Evolutionary conservation across 2,888 invertebrate species (phyloP), one percentile per base, ranked within the genome.

Genomic region (Hyposoter dolosus): DNA sequence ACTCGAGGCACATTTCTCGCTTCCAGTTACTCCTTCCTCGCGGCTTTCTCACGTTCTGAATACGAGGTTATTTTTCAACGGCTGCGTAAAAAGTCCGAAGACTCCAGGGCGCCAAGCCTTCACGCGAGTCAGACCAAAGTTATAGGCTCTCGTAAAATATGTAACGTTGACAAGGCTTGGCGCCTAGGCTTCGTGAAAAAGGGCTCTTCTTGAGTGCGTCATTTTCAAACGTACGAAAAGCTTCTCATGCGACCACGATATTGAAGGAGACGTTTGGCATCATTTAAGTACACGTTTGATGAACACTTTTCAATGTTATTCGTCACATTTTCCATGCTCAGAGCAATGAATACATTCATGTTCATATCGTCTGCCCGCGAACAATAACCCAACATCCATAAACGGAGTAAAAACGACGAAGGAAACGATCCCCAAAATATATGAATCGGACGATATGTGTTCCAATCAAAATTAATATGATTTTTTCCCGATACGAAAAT

Each of bases 101-200:
- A 66, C 65, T 60, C 15, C 15, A 60, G 28, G 60, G 60, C 60
- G 60, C 60, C 60, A 56, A 56, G 56, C 56, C 23, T 12, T 15
- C 28, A 40, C 40, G 5, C 12, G 35, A 19, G n/a, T 32, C 47
- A n/a, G 35, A 72, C 5, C 72, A 35, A 72, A 53, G n/a, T 50
- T 72, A 72, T 50, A 72, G 50, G 35, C n/a, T 53, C 50, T 35
- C 72, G 72, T 72, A 53, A 72, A 72, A 17, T 53, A 53, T 6
- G 60, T 60, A 60, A 47, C 71, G 71, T 71, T 15, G 60, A n/a
- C 23, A 50, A 71, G 71, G 17, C 32, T 50, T 28, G 60, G 60
- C 60, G 60, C 28, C 71, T 28, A 47, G 17, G 17, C 32, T 15
- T 50, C n/a, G 66, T 35, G 40, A 66, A 66, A 66, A 66, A 40